Conservation (phyloP, 2,888 invertebrate genomes). For the Abscondita cerata region DNA sequence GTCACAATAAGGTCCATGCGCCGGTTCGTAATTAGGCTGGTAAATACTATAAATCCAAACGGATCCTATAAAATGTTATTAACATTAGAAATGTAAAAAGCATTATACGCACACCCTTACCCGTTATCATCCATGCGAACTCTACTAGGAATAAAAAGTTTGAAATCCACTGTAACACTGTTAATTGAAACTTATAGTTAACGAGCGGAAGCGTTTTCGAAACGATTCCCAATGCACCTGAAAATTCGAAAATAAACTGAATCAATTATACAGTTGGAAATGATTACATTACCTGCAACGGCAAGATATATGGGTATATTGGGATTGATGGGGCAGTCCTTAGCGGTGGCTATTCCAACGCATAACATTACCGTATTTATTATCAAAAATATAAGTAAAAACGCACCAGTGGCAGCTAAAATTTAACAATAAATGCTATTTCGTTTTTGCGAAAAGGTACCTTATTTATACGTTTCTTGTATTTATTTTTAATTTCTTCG, state of each 20-base stretch:
- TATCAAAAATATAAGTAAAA: conserved; percentile 43
- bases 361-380: conserved; percentile 47
- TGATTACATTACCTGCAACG: conserved; percentile 45
- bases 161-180: conserved; percentile 4
- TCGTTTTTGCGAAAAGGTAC: neutral
- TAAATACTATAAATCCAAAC: conserved; percentile 50
- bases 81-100: neutral
- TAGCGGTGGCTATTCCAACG: conserved; percentile 46
- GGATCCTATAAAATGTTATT: conserved; percentile 43
- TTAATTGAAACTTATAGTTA: conserved; percentile 18
- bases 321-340: conserved; percentile 49
- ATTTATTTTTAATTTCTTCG: conserved; percentile 18
- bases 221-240: conserved; percentile 25
- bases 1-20: conserved; percentile 42
- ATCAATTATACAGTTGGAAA: neutral
- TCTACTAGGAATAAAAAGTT: conserved; percentile 7
- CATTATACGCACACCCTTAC: neutral
- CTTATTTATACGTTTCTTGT: conserved; percentile 22
- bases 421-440: conserved; percentile 27
- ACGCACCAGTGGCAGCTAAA: conserved; percentile 47
- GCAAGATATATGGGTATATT: conserved; percentile 51
- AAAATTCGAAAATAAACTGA: conserved; percentile 3
- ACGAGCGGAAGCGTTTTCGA: conserved; percentile 25
- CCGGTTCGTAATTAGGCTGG: neutral
- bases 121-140: conserved; percentile 23